These are phyloP conservation scores for Microcebus tavaratra DNA, from an alignment of 2,113 vertebrate species.

Conservation along the genomic window DNA sequence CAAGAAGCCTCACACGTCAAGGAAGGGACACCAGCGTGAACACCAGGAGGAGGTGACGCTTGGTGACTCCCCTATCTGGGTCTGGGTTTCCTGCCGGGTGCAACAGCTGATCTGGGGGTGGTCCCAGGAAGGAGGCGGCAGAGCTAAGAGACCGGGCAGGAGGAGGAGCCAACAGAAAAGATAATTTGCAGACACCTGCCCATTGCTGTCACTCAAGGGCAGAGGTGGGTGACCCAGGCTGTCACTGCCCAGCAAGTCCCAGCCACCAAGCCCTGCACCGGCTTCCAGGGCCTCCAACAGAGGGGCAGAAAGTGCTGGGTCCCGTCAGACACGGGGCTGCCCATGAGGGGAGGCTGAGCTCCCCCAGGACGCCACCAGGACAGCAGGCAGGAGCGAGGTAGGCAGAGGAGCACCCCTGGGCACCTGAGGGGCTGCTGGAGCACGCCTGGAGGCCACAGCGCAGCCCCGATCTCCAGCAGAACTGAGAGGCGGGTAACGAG, in stretches of 20 bases:
- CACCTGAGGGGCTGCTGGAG: too few relatives aligned
- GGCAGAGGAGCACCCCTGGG: neutral
- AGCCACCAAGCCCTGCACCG: neutral
- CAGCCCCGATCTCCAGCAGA: neutral
- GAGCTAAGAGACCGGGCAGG: neutral
- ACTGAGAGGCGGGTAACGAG: neutral
- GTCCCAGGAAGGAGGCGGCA: neutral
- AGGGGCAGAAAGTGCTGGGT: neutral
- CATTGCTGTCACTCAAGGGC: neutral
- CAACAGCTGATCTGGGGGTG: neutral
- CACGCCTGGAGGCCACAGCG: too few relatives aligned
- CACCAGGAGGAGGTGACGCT: neutral
- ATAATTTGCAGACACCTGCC: neutral
- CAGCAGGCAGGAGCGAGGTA: neutral
- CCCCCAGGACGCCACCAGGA: neutral
- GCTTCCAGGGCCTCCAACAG: neutral
- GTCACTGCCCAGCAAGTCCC: neutral
- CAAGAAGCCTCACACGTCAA: accelerated
- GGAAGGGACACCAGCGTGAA: neutral
- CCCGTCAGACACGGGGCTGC: neutral
- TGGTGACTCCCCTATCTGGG: neutral
- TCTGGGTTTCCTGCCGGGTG: neutral
- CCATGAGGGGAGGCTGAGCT: neutral
- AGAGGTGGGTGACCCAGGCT: neutral
- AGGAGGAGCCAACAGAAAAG: neutral